phyloP scores from a whole-genome alignment of 2,888 invertebrate genomes.

The Athripsodes cinereus region DNA sequence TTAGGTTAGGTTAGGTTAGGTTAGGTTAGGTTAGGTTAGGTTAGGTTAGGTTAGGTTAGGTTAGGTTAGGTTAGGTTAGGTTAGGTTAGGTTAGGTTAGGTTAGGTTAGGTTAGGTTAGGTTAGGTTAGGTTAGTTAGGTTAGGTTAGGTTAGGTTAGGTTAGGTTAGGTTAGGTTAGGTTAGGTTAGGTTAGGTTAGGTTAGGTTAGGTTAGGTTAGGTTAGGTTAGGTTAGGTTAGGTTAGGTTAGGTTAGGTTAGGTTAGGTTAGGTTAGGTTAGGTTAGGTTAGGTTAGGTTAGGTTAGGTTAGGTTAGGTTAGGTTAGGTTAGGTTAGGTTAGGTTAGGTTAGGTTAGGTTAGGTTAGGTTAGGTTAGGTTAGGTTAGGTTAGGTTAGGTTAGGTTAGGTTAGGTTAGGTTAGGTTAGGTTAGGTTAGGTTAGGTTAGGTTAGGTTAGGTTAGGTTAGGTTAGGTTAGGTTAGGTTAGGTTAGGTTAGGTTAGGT shows the following conservation, averaged over 20 bases:
- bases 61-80: slow-evolving; percentile 25
- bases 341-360: not conserved
- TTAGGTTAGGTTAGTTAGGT: slow-evolving; percentile 28
- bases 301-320: slow-evolving; percentile 18
- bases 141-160: slow-evolving; percentile 26
- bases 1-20: slow-evolving; percentile 27
- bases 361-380: slow-evolving; percentile 7
- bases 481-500: slow-evolving; percentile 9
- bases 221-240: slow-evolving; percentile 22
- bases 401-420: slow-evolving; percentile 11
- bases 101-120: slow-evolving; percentile 22
- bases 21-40: slow-evolving; percentile 25
- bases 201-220: slow-evolving; percentile 23
- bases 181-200: slow-evolving; percentile 24
- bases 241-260: slow-evolving; percentile 14
- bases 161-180: slow-evolving; percentile 25
- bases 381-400: slow-evolving; percentile 4
- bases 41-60: slow-evolving; percentile 24
- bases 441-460: slow-evolving; percentile 11
- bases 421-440: slow-evolving; percentile 7
- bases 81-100: slow-evolving; percentile 26
- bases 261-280: slow-evolving; percentile 19
- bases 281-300: slow-evolving; percentile 22
- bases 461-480: slow-evolving; percentile 11
- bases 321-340: slow-evolving; percentile 8